These are phyloP conservation scores for Neosalanx taihuensis DNA, from an alignment of 2,797 vertebrate genomes.

Conservation along the genomic window DNA sequence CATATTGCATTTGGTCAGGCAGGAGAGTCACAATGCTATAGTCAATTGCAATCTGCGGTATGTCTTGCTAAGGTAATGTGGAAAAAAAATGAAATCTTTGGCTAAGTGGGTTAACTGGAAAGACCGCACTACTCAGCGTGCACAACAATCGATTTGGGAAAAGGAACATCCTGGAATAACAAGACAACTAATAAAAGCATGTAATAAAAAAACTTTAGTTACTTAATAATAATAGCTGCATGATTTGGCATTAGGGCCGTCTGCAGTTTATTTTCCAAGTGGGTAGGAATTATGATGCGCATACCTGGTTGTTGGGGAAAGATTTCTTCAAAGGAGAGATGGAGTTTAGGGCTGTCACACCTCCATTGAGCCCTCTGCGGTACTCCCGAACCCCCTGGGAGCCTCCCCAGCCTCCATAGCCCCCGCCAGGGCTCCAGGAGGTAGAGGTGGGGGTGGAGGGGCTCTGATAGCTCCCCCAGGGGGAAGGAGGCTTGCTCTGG, in stretches of 20 bases:
- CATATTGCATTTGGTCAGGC: too few relatives aligned
- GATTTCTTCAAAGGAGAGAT: constrained; percentile 98
- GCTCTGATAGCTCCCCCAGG: constrained; percentile 98
- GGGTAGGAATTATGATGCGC: background rate
- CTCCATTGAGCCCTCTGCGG: constrained; percentile 90
- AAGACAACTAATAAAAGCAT: too few relatives aligned
- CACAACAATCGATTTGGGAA: too few relatives aligned
- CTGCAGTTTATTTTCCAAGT: background rate
- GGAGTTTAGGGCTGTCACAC: constrained; percentile 91
- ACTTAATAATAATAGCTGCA: background rate
- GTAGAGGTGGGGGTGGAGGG: constrained; percentile 89
- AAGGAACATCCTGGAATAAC: too few relatives aligned
- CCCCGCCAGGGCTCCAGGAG: constrained; percentile 93
- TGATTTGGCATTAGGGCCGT: background rate
- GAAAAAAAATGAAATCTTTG: too few relatives aligned
- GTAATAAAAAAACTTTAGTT: too few relatives aligned
- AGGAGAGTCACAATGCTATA: background rate
- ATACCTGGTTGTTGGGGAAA: constrained; percentile 94
- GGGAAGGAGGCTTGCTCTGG: constrained; percentile 94
- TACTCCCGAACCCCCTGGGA: constrained; percentile 93
- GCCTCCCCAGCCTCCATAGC: constrained; percentile 93
- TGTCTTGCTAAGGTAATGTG: background rate
- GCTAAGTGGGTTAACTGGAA: too few relatives aligned
- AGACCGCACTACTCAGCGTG: too few relatives aligned
- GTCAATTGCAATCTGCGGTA: background rate